These are phyloP conservation scores for Geococcyx californianus DNA, from an alignment of 2,113 vertebrate species.

Conservation along the genomic window DNA sequence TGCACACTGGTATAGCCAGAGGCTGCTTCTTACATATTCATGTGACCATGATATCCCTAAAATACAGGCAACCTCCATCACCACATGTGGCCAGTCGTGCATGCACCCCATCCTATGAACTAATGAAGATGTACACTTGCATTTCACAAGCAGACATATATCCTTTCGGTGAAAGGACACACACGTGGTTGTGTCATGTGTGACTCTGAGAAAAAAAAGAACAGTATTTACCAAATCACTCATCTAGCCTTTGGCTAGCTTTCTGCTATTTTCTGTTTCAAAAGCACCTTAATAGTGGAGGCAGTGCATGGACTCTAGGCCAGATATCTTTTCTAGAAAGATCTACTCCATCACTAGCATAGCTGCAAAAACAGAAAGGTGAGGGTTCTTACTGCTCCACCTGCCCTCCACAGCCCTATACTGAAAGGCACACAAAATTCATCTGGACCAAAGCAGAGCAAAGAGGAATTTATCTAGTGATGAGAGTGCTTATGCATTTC, in stretches of 20 bases:
- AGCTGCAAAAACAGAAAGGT: background rate
- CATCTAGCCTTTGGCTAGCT: background rate
- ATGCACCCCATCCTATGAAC: background rate
- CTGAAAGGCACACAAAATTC: background rate
- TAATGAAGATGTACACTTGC: background rate
- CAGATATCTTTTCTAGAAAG: background rate
- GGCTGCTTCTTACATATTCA: background rate
- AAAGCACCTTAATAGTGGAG: background rate
- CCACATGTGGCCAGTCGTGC: rapidly evolving
- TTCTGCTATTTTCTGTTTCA: background rate
- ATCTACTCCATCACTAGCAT: background rate
- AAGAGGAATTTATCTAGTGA: background rate
- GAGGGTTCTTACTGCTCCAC: background rate
- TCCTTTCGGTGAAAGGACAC: background rate
- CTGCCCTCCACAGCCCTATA: background rate
- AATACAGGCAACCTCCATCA: background rate
- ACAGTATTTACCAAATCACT: background rate
- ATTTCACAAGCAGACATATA: background rate
- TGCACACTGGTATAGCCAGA: background rate
- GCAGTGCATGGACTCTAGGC: background rate
- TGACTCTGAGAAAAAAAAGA: background rate
- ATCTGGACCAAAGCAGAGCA: background rate
- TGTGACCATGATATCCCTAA: background rate
- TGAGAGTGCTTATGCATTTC: background rate
- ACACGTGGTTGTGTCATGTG: background rate